Conservation (phyloP, 2,113 vertebrate species). For the Speoplatyrhinus poulsoni region DNA sequence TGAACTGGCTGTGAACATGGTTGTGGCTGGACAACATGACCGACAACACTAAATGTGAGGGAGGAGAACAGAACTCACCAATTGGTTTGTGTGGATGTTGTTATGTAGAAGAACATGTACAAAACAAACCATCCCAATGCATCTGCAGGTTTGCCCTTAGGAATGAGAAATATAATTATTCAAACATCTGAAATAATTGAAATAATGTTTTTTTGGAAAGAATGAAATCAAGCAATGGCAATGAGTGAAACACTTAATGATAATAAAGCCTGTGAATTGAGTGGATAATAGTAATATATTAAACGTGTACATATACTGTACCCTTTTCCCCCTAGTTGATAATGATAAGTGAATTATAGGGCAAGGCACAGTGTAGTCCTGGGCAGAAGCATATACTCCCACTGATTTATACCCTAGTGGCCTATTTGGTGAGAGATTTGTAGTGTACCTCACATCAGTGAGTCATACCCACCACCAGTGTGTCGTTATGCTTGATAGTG, state of each 20-base stretch:
- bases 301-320: too few species aligned
- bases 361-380: conserved; percentile 20
- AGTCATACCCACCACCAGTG: conserved; percentile 37
- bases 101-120: not conserved
- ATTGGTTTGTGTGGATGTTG: too few species aligned
- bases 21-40: too few species aligned
- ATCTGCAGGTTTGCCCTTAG: not conserved
- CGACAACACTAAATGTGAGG: too few species aligned
- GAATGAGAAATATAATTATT: too few species aligned
- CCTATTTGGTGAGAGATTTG: conserved; percentile 44
- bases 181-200: too few species aligned
- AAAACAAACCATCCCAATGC: not conserved
- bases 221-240: not conserved
- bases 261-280: too few species aligned
- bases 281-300: too few species aligned
- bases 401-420: conserved; percentile 56
- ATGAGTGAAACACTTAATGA: too few species aligned
- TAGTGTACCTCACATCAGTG: conserved; percentile 47
- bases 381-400: conserved; percentile 9
- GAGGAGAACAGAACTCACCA: too few species aligned
- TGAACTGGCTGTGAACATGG: too few species aligned
- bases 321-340: not conserved
- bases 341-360: conserved; percentile 39
- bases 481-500: conserved; percentile 52
- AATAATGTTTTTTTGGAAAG: not conserved